phyloP scores from a whole-genome alignment of 2,113 vertebrate species.

The Clupea harengus region DNA sequence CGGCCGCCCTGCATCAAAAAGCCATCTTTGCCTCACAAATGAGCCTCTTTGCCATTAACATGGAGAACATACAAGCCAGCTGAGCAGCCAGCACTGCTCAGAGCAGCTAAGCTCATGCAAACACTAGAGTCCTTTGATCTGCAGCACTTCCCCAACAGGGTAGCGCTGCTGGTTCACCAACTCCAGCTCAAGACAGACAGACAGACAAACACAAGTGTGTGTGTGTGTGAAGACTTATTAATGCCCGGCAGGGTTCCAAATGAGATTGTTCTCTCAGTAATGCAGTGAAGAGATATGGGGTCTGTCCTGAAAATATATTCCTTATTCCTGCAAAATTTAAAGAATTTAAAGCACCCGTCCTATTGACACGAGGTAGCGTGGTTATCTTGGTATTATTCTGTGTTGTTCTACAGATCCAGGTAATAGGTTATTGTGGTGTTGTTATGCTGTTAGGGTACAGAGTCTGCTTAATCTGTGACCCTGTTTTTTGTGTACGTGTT shows the following conservation, averaged over 20 bases:
- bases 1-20: slow-evolving; percentile 23
- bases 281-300: not conserved
- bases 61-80: not conserved
- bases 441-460: not conserved
- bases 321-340: not conserved
- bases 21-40: slow-evolving; percentile 38
- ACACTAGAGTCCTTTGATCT: not conserved
- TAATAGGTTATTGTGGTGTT: not conserved
- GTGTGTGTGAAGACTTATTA: not conserved
- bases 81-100: not conserved
- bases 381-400: not conserved
- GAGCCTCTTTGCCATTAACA: slow-evolving; percentile 27
- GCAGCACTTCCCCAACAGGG: not conserved
- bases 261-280: not conserved
- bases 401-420: not conserved
- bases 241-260: not conserved
- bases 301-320: not conserved
- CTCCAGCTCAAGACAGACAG: not conserved
- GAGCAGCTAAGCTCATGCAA: not conserved
- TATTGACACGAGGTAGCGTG: not conserved
- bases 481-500: slow-evolving; percentile 33
- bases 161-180: not conserved
- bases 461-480: slow-evolving; percentile 12
- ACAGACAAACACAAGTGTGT: not conserved
- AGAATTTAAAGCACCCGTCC: not conserved